Percentiles rank a stretch among this genome's conserved stretches.
phyloP scores from a whole-genome alignment of 2,888 invertebrate species.

The Hirtodrosophila cameraria region DNA sequence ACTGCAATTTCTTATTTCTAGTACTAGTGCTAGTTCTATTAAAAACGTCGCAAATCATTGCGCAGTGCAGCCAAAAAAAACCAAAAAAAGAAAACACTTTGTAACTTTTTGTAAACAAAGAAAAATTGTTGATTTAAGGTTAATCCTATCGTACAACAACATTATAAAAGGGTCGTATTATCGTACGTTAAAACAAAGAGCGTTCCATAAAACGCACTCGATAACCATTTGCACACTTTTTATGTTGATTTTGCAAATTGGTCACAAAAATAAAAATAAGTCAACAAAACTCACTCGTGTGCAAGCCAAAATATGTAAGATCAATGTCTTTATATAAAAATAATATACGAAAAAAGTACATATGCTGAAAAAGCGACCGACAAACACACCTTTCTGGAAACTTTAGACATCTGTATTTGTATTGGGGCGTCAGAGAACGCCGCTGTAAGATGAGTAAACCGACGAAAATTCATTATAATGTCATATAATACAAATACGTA shows the following conservation, averaged over 20 bases:
- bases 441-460: conserved; percentile 45
- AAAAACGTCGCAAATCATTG: conserved; percentile 29
- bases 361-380: conserved; percentile 40
- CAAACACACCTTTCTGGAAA: conserved; percentile 63
- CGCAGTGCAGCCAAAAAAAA: neutral
- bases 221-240: conserved; percentile 33
- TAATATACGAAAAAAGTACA: conserved; percentile 1
- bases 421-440: conserved; percentile 20
- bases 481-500: conserved; percentile 46
- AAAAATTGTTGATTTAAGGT: conserved; percentile 17
- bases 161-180: conserved; percentile 33
- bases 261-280: conserved; percentile 8
- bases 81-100: conserved; percentile 5
- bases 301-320: conserved; percentile 40
- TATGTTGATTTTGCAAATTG: conserved; percentile 18
- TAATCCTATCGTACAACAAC: conserved; percentile 6
- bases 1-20: conserved; percentile 27
- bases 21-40: neutral
- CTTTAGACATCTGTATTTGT: conserved; percentile 49
- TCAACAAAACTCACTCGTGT: conserved; percentile 30
- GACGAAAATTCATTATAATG: conserved; percentile 49
- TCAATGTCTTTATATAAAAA: conserved; percentile 43
- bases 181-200: conserved; percentile 12
- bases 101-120: conserved; percentile 15
- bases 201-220: conserved; percentile 25